These are phyloP conservation scores for Lordiphosa stackelbergi DNA, from an alignment of 1,140 invertebrate species.

Conservation along the genomic window DNA sequence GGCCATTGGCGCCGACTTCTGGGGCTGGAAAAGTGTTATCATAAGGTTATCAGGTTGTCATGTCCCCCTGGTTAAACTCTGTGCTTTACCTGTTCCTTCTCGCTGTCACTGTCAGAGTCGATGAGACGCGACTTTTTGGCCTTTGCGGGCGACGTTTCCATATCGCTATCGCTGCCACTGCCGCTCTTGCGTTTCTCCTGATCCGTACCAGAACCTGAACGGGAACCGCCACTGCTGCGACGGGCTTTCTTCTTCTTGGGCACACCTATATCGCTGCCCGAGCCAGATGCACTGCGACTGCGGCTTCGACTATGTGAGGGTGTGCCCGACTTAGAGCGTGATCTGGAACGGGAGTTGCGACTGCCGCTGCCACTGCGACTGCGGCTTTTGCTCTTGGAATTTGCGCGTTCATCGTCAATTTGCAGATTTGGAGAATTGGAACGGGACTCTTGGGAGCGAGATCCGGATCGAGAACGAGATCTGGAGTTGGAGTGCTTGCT, in stretches of 20 bases:
- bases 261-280: slow-evolving; percentile 72
- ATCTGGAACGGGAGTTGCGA: slow-evolving; percentile 51
- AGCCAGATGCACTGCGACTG: slow-evolving; percentile 64
- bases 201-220: slow-evolving; percentile 50
- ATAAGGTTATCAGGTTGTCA: too few relatives aligned
- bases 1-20: slow-evolving; percentile 77
- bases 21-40: slow-evolving; percentile 20
- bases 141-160: slow-evolving; percentile 58
- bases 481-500: slow-evolving; percentile 23
- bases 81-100: slow-evolving; percentile 26
- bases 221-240: slow-evolving; percentile 46
- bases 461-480: slow-evolving; percentile 34
- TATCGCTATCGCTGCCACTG: slow-evolving; percentile 46
- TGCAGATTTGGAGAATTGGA: slow-evolving; percentile 78
- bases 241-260: slow-evolving; percentile 57
- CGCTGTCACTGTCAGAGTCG: slow-evolving; percentile 79
- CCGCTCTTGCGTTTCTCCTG: slow-evolving; percentile 41
- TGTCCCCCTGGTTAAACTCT: not conserved
- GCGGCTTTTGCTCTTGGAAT: slow-evolving; percentile 70
- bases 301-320: slow-evolving; percentile 60
- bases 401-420: slow-evolving; percentile 77
- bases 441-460: slow-evolving; percentile 56
- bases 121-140: slow-evolving; percentile 78
- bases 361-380: slow-evolving; percentile 41
- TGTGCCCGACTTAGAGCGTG: slow-evolving; percentile 53